Conservation (phyloP, 2,113 vertebrate species). For the Antennarius striatus region DNA sequence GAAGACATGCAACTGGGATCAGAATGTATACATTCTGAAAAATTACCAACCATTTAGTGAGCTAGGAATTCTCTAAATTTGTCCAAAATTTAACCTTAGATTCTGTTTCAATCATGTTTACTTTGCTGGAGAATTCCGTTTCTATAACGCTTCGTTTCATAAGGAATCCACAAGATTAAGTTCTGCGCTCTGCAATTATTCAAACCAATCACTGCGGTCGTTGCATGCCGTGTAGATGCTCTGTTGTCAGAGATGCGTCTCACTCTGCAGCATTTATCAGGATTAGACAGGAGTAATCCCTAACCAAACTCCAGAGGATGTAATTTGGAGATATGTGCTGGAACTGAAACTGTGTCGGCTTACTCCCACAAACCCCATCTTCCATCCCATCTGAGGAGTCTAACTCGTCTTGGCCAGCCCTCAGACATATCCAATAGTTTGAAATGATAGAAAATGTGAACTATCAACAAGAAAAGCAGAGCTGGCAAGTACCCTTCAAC, state of each 20-base stretch:
- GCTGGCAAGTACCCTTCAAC: slow-evolving; percentile 59
- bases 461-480: slow-evolving; percentile 6
- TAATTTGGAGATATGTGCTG: slow-evolving; percentile 73
- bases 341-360: slow-evolving; percentile 70
- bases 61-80: slow-evolving; percentile 15
- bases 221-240: slow-evolving; percentile 52
- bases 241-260: slow-evolving; percentile 70
- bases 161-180: slow-evolving; percentile 8
- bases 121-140: neutral
- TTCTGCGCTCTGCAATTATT: slow-evolving; percentile 32
- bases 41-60: slow-evolving; percentile 9
- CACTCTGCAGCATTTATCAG: slow-evolving; percentile 74
- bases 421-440: slow-evolving; percentile 49
- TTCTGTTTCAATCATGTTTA: neutral
- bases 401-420: slow-evolving; percentile 38
- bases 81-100: slow-evolving; percentile 5
- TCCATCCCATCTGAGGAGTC: slow-evolving; percentile 54
- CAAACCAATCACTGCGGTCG: slow-evolving; percentile 61
- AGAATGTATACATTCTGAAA: slow-evolving; percentile 27
- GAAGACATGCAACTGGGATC: slow-evolving; percentile 33
- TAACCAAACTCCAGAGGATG: slow-evolving; percentile 75
- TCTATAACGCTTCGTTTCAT: too few species aligned
- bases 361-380: slow-evolving; percentile 62
- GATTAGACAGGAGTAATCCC: slow-evolving; percentile 79
- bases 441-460: slow-evolving; percentile 47